phyloP scores from a whole-genome alignment of 2,888 invertebrate species.

The Erebia ligea region DNA sequence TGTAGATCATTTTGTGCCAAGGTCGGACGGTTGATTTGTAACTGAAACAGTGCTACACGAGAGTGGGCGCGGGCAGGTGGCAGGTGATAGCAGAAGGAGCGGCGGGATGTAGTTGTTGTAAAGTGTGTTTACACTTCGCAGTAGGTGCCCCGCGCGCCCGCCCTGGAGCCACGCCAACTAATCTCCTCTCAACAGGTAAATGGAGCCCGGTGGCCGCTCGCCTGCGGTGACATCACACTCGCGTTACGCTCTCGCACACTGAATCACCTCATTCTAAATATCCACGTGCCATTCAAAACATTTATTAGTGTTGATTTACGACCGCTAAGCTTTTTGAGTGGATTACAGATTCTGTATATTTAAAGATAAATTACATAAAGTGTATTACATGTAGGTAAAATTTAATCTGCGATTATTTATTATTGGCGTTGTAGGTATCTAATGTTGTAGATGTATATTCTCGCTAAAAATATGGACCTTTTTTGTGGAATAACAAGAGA shows the following conservation, averaged over 20 bases:
- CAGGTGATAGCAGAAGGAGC: conserved; percentile 44
- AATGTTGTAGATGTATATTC: conserved; percentile 6
- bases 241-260: conserved; percentile 47
- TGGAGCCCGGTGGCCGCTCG: conserved; percentile 53
- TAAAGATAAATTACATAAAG: not conserved
- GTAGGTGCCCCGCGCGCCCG: conserved; percentile 46
- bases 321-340: conserved; percentile 16
- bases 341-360: not conserved
- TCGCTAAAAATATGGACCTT: conserved; percentile 42
- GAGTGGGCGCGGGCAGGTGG: conserved; percentile 46
- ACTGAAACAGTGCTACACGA: conserved; percentile 31
- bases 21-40: conserved; percentile 31
- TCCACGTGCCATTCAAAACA: conserved; percentile 41
- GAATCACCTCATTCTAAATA: conserved; percentile 75
- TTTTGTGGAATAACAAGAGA: conserved; percentile 41
- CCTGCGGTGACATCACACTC: conserved; percentile 69
- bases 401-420: not conserved
- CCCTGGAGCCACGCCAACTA: conserved; percentile 71
- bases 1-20: conserved; percentile 29
- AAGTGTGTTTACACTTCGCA: conserved; percentile 56
- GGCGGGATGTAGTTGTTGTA: conserved; percentile 51
- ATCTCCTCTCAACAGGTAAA: conserved; percentile 76
- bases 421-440: not conserved
- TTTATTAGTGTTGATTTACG: conserved; percentile 18
- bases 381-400: not conserved